Percentiles rank a stretch among this genome's conserved stretches.
phyloP scores from a whole-genome alignment of 2,888 invertebrate genomes.

The Orchesellides sinensis region DNA sequence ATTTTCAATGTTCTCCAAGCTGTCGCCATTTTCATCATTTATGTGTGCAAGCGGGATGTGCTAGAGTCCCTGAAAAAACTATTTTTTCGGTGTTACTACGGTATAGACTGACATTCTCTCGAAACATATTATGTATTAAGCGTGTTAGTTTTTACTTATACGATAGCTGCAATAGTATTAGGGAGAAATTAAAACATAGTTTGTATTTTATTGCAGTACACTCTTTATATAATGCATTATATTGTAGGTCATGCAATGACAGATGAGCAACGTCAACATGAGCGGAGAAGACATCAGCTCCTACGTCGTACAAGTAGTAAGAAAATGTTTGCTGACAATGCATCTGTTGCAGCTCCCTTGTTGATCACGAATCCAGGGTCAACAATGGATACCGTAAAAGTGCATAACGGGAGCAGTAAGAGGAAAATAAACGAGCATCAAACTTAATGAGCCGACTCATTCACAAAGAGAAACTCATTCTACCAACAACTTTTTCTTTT shows the following conservation, averaged over 20 bases:
- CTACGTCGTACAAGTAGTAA: not conserved
- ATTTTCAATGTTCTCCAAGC: slow-evolving; percentile 72
- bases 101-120: not conserved
- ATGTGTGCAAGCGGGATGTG: slow-evolving; percentile 73
- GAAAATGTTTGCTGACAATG: too few species aligned
- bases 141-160: not conserved
- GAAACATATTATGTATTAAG: not conserved
- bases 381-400: not conserved
- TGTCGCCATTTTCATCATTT: slow-evolving; percentile 72
- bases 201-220: not conserved
- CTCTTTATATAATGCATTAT: not conserved
- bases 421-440: not conserved
- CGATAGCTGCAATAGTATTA: not conserved
- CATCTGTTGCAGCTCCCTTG: slow-evolving; percentile 15
- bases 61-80: slow-evolving; percentile 55
- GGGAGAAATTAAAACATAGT: not conserved
- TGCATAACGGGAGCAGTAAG: not conserved
- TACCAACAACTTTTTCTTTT: not conserved
- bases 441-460: slow-evolving; percentile 10
- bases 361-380: not conserved
- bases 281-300: not conserved
- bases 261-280: not conserved
- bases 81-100: not conserved
- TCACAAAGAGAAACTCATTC: too few species aligned
- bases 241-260: slow-evolving; percentile 4